These are phyloP conservation scores for Drosophila paramelanica DNA, from an alignment of 2,888 invertebrate genomes.

Conservation along the genomic window DNA sequence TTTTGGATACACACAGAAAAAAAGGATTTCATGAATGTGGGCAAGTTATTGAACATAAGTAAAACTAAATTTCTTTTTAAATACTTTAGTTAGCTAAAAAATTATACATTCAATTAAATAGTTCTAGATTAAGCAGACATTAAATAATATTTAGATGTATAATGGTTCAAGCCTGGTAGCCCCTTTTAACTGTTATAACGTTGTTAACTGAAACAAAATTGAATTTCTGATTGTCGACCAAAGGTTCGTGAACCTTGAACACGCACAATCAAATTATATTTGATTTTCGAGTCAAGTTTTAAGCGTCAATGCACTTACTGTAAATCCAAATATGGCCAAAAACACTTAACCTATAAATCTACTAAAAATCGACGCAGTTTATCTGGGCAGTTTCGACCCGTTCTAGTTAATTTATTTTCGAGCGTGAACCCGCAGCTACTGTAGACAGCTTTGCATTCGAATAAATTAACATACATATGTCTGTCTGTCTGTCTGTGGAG, in stretches of 20 bases:
- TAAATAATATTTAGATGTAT: no score
- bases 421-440: neutral
- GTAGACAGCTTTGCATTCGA: constrained; percentile 10
- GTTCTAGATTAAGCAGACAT: no score
- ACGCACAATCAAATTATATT: neutral
- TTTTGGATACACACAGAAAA: neutral
- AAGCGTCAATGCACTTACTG: neutral
- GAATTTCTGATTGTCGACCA: no score
- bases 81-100: no score
- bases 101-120: no score
- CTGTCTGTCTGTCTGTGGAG: neutral
- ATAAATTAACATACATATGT: constrained; percentile 3
- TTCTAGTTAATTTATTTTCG: neutral
- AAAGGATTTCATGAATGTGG: neutral
- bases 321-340: neutral
- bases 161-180: no score
- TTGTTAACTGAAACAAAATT: no score
- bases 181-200: no score
- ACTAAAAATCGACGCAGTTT: neutral
- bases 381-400: neutral
- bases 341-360: neutral
- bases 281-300: neutral
- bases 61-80: no score
- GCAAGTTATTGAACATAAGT: no score
- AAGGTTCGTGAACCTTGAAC: no score